These are phyloP conservation scores for Eidolon dupreanum DNA, from an alignment of 2,797 vertebrate genomes.

Conservation along the genomic window DNA sequence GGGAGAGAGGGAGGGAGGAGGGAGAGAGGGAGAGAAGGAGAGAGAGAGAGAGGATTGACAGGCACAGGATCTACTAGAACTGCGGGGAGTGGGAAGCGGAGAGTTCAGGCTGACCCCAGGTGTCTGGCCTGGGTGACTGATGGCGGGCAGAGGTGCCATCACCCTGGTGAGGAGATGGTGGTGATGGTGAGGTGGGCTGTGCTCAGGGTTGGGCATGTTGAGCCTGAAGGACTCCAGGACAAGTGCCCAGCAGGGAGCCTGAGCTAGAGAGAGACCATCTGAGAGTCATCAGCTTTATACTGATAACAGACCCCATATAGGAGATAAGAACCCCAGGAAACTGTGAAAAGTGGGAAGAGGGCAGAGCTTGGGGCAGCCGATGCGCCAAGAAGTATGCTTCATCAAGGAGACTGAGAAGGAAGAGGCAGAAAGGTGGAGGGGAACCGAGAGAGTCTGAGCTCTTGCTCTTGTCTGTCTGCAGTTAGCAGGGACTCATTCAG, in stretches of 20 bases:
- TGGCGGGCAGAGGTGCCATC: accelerated
- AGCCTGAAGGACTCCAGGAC: neutral
- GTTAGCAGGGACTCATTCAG: neutral
- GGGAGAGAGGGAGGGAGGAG: neutral
- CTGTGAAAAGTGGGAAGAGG: neutral
- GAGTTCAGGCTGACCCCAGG: neutral
- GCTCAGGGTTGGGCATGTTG: neutral
- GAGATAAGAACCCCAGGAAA: neutral
- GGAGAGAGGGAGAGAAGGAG: neutral
- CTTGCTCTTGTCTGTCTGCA: accelerated
- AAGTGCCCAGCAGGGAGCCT: neutral
- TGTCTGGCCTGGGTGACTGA: neutral
- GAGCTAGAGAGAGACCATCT: neutral
- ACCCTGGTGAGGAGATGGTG: neutral
- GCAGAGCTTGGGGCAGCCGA: neutral
- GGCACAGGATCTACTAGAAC: neutral
- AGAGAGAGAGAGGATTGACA: neutral
- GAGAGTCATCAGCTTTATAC: neutral
- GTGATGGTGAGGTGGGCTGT: neutral
- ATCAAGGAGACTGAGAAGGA: neutral
- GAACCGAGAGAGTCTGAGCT: neutral
- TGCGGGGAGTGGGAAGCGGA: neutral
- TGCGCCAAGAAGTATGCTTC: neutral
- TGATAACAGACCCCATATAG: neutral
- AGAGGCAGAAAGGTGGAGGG: neutral